Conservation (phyloP, 2,797 vertebrate species). For the Pantherophis alleghaniensis region DNA sequence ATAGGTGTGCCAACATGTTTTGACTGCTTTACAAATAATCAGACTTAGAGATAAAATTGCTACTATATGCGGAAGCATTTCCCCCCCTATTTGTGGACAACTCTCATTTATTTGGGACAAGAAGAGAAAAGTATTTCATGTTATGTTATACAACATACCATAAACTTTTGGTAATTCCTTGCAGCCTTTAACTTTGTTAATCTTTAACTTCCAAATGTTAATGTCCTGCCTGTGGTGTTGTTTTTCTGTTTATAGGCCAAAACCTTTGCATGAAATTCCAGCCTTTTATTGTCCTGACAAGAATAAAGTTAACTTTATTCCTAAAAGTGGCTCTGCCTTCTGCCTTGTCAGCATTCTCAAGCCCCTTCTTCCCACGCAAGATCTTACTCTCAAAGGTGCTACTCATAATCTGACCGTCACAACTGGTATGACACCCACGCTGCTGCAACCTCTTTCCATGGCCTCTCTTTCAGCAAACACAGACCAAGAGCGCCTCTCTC, state of each 20-base stretch:
- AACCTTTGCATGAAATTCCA: constrained; percentile 91
- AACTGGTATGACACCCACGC: constrained; percentile 76
- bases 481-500: constrained; percentile 81
- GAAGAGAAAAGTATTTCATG: neutral
- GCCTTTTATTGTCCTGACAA: constrained; percentile 97
- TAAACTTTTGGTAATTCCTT: neutral
- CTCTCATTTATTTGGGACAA: neutral
- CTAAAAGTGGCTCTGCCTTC: constrained; percentile 98
- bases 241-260: constrained; percentile 79
- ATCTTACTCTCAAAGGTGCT: constrained; percentile 88
- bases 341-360: constrained; percentile 99
- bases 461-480: constrained; percentile 73
- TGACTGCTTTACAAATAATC: neutral
- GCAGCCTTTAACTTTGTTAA: neutral
- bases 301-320: constrained; percentile 99
- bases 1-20: neutral
- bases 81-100: neutral
- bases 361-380: constrained; percentile 90
- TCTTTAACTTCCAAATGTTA: constrained; percentile 19
- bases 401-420: constrained; percentile 89
- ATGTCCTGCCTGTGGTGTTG: constrained; percentile 33
- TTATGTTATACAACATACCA: neutral
- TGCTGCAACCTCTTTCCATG: constrained; percentile 78
- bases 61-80: neutral
- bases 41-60: neutral